phyloP scores from a whole-genome alignment of 2,888 invertebrate genomes.

The Selenia dentaria region DNA sequence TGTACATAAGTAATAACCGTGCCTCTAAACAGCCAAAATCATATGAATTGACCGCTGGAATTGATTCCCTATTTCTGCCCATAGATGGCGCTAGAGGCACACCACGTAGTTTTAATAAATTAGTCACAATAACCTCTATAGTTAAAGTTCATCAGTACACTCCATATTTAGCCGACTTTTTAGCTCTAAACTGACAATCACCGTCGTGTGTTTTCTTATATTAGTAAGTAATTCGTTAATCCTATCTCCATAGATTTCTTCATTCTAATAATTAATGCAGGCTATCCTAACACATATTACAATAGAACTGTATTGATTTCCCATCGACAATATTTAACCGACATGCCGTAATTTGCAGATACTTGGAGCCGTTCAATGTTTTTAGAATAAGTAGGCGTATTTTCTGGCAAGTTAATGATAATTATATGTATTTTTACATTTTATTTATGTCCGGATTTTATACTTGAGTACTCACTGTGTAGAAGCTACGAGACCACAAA shows the following conservation, averaged over 20 bases:
- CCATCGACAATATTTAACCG: slow-evolving; percentile 77
- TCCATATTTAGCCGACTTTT: slow-evolving; percentile 37
- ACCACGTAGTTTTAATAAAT: slow-evolving; percentile 29
- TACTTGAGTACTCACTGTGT: slow-evolving; percentile 79
- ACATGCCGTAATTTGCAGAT: slow-evolving; percentile 81
- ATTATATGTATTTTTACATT: slow-evolving; percentile 41
- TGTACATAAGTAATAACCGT: slow-evolving; percentile 33
- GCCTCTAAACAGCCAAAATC: slow-evolving; percentile 20
- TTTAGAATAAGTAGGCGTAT: slow-evolving; percentile 54
- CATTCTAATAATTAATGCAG: slow-evolving; percentile 74
- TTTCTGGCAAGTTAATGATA: slow-evolving; percentile 57
- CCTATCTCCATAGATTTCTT: slow-evolving; percentile 79
- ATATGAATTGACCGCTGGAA: slow-evolving; percentile 59
- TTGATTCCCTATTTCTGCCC: slow-evolving; percentile 47
- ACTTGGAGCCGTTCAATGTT: slow-evolving; percentile 77
- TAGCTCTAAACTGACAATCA: slow-evolving; percentile 63
- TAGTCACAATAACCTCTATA: slow-evolving; percentile 29
- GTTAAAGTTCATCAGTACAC: slow-evolving; percentile 27
- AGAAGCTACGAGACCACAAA: slow-evolving; percentile 77
- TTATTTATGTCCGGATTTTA: slow-evolving; percentile 69
- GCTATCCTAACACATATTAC: slow-evolving; percentile 81
- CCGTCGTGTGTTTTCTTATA: slow-evolving; percentile 64
- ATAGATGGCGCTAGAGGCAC: slow-evolving; percentile 26
- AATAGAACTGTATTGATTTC: slow-evolving; percentile 82
- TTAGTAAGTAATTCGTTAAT: slow-evolving; percentile 81